Evolutionary conservation across 2,888 invertebrate species (phyloP), one percentile per base, ranked within the genome.

Genomic region (Syritta pipiens): DNA sequence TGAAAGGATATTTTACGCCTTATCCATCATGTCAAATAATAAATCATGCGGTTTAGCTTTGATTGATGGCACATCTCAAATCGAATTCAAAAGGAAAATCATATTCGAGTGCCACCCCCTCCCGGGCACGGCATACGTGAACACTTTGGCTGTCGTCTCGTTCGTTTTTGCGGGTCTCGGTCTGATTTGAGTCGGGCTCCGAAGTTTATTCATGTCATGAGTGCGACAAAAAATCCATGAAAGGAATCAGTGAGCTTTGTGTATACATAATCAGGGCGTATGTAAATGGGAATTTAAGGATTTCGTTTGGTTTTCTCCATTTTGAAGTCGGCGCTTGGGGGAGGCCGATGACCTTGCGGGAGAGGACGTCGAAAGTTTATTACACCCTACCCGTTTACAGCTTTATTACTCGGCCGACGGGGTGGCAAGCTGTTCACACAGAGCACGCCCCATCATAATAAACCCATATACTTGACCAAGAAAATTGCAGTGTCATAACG

Each of bases 1-100:
- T 79, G 79, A 79, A 79, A 79, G 74, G 65, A 79, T 79, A 79
- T 79, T 79, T 79, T 79, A 79, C 79, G 79, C 79, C 79, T 79
- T 79, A 79, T 79, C 79, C 79, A 79, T 79, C 79, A 79, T 74
- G 74, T 79, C 79, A 79, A 74, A 79, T 74, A 79, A 79, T 79
- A 79, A 79, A 79, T 79, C 79, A 79, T 79, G 79, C 72, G 79
- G 79, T 79, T 79, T 67, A 57, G 79, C 74, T 74, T 79, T 79
- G 79, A 79, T 79, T 79, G 79, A 79, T 79, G 79, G 79, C 79
- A 48, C 72, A 67, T 53, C 67, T 79, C 74, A 79, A 79, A 79
- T 79, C 79, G 79, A 79, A 79, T 79, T 77, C 79, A 79, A 79
- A 67, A 67, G 74, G 42, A 79, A 79, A 79, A 65, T 67, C 74